Evolutionary conservation across 2,888 invertebrate genomes (phyloP), one percentile per base, ranked within the genome.

Genomic region (Gari tellinella): DNA sequence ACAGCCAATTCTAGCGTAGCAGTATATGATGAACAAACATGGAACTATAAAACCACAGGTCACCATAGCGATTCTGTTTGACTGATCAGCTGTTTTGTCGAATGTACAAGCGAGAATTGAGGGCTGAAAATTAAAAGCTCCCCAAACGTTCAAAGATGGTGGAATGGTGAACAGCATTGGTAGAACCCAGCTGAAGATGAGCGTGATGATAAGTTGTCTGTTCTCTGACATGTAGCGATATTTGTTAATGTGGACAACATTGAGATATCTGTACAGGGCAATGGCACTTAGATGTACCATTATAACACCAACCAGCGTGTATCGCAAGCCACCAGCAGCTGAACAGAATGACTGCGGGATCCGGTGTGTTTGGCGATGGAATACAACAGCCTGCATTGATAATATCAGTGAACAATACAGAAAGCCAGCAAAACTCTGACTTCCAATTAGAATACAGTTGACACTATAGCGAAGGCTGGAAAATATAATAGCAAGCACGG

Each of bases 401-500:
- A 88, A 66, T 19, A 88, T 83, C 0, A 86, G 63, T 1, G 79
- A 65, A 51, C 86, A 87, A 65, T 87, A 87, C 21, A 87, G 61
- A 52, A 86, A 83, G 53, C 85, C 84, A 19, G 86, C 85, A 51
- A 84, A 70, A 55, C 88, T 87, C 55, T 85, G 81, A 69, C 87
- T 86, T 26, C 87, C 86, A 56, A 88, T 87, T 14, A 88, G 74
- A 46, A 88, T 85, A 67, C 87, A 86, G 80, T 88, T 88, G 52
- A 88, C 82, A 67, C 85, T 88, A 55, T 79, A 84, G 5, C 85
- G 78, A 3, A 88, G 79, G 48, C 83, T 85, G 38, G 85, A 85
- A 41, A 83, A 86, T n/a, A 86, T 37, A 38, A 88, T 87, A n/a
- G 87, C 86, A 7, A 88, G 64, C 4, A 88, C 82, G 2, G 87